Base-by-base conservation (phyloP, 2,888 invertebrate species). In the Lasioglossum vierecki region DNA sequence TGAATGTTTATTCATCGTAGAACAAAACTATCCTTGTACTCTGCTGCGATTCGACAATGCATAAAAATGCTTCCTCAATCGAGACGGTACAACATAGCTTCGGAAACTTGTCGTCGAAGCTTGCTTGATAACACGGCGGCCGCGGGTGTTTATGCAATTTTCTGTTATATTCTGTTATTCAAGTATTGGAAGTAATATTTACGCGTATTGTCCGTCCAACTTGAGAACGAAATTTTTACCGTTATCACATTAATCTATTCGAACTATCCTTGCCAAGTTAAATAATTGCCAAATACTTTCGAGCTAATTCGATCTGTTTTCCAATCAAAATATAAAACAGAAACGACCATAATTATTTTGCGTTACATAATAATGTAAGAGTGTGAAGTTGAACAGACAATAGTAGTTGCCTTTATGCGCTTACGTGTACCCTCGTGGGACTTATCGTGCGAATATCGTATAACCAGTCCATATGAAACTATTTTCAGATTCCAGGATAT, bases 401-500 rank as follows among this genome's bases (percentile, higher is more conserved):
- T 78, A 71, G 78, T 79, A 74, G 83, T 35, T 84, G 49, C 11
- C 30, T 63, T 44, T 63, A 63, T 63, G 30, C 41, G 49, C 30
- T 83, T 84, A 60, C 30, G 39, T 60, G 57, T 73, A 41, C 4
- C 15, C 11, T 4, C 22, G 5, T 41, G 78, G 78, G 83, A 70
- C 44, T 3, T 35, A 83, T 74, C 74, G 22, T 74, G 22, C 22
- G 74, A 78, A 72, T 78, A 68, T 68, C 39, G 68, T 86, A 44
- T 87, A 86, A 89, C 84, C 44, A 73, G 84, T 84, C 77, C 81
- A 80, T 88, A 46, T 92, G 74, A 70, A 88, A 91, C 89, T 90
- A 90, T 95, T 96, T 96, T 94, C 96, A 96, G 96, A 95, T 96
- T 91, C 96, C 96, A 86, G 96, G 96, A 88, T 95, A 95, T 91